Evolutionary conservation across 2,888 invertebrate species (phyloP).

Genomic region (Tetragnatha montana): DNA sequence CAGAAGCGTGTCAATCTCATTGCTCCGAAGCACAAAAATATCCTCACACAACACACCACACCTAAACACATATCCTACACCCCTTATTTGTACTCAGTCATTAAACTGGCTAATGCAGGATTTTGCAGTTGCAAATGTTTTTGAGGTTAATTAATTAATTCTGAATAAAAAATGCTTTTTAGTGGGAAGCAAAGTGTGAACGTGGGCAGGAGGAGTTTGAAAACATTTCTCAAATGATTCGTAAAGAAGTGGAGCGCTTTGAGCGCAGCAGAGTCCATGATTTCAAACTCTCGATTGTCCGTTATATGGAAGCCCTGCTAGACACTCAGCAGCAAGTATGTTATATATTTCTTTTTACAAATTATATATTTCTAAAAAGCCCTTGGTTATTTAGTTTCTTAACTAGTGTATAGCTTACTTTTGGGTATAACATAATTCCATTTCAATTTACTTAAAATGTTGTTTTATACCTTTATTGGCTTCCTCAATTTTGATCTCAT

Average conservation of each 20-base stretch:
- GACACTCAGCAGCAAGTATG: constrained; percentile 93
- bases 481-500: background rate
- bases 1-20: too few species aligned
- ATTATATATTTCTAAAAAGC: background rate
- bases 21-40: too few species aligned
- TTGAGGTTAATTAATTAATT: too few species aligned
- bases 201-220: constrained; percentile 97
- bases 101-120: too few species aligned
- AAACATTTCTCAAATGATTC: constrained; percentile 93
- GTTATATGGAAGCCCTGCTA: constrained; percentile 94
- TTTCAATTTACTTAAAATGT: background rate
- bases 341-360: background rate
- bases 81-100: too few species aligned
- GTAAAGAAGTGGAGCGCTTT: constrained; percentile 94
- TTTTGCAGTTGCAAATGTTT: too few species aligned
- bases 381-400: background rate
- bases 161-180: constrained; percentile 28
- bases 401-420: background rate
- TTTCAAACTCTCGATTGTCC: constrained; percentile 91
- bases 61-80: too few species aligned
- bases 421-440: background rate
- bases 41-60: too few species aligned
- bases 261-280: constrained; percentile 91
- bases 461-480: background rate
- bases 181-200: constrained; percentile 98